Percentiles rank a stretch among this genome's conserved stretches.
Conservation (phyloP, 2,113 vertebrate species). For the Chunga burmeisteri region DNA sequence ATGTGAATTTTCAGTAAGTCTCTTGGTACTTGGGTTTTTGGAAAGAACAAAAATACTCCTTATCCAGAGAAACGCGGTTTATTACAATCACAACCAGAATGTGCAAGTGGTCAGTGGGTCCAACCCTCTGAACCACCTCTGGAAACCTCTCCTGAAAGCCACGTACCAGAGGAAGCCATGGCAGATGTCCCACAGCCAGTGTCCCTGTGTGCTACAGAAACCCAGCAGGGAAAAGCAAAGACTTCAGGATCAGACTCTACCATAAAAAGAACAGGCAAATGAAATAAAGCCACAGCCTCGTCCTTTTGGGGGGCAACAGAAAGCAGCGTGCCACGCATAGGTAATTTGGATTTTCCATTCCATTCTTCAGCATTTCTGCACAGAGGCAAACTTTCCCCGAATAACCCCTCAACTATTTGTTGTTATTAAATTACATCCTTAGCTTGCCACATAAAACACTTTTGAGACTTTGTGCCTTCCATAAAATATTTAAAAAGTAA, state of each 20-base stretch:
- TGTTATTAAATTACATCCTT: slow-evolving; percentile 38
- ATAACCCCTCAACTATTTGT: slow-evolving; percentile 11
- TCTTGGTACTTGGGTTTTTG: fast-evolving
- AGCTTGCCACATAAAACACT: slow-evolving; percentile 45
- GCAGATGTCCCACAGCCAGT: not conserved
- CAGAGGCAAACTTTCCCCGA: not conserved
- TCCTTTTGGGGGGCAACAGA: not conserved
- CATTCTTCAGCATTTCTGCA: not conserved
- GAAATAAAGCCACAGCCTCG: not conserved
- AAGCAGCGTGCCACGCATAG: not conserved
- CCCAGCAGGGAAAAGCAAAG: not conserved
- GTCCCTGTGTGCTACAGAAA: not conserved
- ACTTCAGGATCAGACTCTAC: not conserved
- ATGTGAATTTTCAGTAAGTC: not conserved
- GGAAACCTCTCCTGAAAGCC: not conserved
- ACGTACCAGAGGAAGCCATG: not conserved
- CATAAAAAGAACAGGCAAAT: not conserved
- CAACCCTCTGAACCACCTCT: not conserved
- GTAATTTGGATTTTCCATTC: not conserved
- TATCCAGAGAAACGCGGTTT: not conserved
- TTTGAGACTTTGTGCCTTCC: not conserved
- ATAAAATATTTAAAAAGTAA: not conserved
- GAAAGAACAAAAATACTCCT: not conserved
- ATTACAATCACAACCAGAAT: not conserved
- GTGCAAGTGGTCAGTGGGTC: not conserved